A percentile compares a stretch with the other conserved stretches of the same genome.
phyloP scores from a whole-genome alignment of 2,113 vertebrate species.

The Xiphophorus maculatus region DNA sequence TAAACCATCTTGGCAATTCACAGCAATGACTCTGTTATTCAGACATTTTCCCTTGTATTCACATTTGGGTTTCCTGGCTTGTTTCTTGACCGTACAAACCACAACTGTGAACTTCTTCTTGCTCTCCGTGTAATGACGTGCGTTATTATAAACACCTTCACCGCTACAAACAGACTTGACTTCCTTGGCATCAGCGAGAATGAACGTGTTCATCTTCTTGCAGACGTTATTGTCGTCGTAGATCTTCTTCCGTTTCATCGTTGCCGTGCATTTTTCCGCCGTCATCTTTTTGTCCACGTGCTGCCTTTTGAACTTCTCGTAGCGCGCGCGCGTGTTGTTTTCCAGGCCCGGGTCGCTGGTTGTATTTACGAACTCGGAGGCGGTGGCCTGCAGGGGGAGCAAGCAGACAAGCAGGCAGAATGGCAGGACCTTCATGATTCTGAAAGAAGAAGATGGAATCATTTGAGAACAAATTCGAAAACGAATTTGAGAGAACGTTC shows the following conservation, averaged over 20 bases:
- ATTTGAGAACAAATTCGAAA: background rate
- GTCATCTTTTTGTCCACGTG: background rate
- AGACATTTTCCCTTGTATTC: background rate
- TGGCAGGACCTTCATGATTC: background rate
- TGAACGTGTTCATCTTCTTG: background rate
- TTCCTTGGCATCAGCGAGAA: background rate
- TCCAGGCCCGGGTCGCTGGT: too few species aligned
- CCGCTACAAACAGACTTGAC: background rate
- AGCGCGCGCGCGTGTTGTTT: rapidly evolving
- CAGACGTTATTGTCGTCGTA: background rate
- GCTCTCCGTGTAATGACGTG: background rate
- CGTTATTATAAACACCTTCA: background rate
- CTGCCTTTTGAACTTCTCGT: background rate
- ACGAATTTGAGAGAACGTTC: background rate
- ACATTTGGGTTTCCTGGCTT: background rate
- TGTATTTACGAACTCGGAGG: background rate
- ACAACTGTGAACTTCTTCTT: background rate
- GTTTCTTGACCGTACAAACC: background rate
- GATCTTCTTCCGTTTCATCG: background rate
- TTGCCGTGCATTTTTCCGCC: background rate
- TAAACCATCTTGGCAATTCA: background rate
- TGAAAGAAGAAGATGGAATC: background rate
- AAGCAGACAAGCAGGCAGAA: background rate
- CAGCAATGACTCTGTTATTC: background rate
- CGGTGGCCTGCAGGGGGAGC: background rate